Evolutionary conservation across 2,888 invertebrate species (phyloP), one percentile per base, ranked within the genome.

Genomic region (Netelia fuscicornis): DNA sequence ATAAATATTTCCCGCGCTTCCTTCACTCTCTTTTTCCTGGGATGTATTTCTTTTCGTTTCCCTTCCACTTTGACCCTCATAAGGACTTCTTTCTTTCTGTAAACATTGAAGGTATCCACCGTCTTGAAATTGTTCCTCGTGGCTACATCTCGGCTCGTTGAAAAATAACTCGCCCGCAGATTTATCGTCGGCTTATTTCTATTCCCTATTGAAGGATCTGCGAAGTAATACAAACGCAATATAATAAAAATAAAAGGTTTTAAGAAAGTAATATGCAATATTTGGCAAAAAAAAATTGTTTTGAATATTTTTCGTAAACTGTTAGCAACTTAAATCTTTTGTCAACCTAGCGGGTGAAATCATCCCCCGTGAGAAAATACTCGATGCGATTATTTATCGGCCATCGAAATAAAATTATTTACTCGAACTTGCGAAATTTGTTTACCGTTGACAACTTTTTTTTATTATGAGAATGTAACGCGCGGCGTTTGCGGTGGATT

Each of bases 1-100:
- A 83, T 54, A 80, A 75, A 80, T 80, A 71, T 79, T 79, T 76
- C 52, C 52, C n/a, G 8, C 23, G 10, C 52, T 56, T 70, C 52
- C 25, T 17, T 25, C 74, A 48, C 52, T 72, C 44, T 48, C 48
- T 25, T 72, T 70, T 65, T 67, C 44, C 56, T 56, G n/a, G 25
- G 13, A 52, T 48, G 56, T 17, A 17, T 71, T 74, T 79, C 64
- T 78, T 60, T 60, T 42, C 37, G 37, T 42, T 60, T 2, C 2
- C 25, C 60, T 48, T 44, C 64, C 42, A 42, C 65, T 82, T 70
- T 67, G 82, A 78, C 70, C 65, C 64, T 37, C 54, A 23, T 58
- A 71, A 77, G 70, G 56, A 60, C 65, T 77, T 82, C 64, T 30
- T 37, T 58, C 42, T 70, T 77, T 78, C 42, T 58, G 5, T 58